phyloP scores from a whole-genome alignment of 2,888 invertebrate genomes.

The Netelia melanura region DNA sequence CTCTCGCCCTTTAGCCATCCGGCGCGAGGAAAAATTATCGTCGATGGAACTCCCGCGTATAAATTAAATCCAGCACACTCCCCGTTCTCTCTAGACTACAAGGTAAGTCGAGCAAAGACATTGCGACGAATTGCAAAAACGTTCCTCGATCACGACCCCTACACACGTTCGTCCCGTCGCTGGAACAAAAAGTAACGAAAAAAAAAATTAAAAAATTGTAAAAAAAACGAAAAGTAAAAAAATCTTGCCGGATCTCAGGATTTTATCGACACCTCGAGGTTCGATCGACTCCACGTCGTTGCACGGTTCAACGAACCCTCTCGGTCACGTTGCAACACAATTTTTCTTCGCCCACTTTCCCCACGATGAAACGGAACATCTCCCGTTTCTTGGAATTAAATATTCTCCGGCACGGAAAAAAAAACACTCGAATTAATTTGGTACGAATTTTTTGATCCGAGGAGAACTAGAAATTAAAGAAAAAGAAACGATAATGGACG shows the following conservation, averaged over 20 bases:
- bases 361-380: neutral
- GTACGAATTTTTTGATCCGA: neutral
- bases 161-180: constrained; percentile 68
- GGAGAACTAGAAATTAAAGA: neutral
- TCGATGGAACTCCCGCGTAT: neutral
- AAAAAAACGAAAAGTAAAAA: constrained; percentile 86
- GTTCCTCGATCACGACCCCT: neutral
- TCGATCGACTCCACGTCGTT: constrained; percentile 90
- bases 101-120: constrained; percentile 83
- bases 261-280: too few relatives aligned
- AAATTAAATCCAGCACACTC: neutral
- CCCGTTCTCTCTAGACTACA: constrained; percentile 89
- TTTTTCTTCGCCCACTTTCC: neutral
- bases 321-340: constrained; percentile 28
- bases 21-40: constrained; percentile 13
- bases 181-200: too few relatives aligned
- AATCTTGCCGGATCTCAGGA: constrained; percentile 91
- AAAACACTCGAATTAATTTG: neutral
- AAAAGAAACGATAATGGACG: neutral
- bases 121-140: neutral
- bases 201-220: constrained; percentile 15
- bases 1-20: constrained; percentile 30
- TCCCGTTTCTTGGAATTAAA: neutral
- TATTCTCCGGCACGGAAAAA: neutral
- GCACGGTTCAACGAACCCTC: constrained; percentile 86